A percentile compares a stretch with the other conserved stretches of the same genome.
These are phyloP conservation scores for Rhynchomys soricoides DNA, from an alignment of 2,113 vertebrate species.

Conservation along the genomic window DNA sequence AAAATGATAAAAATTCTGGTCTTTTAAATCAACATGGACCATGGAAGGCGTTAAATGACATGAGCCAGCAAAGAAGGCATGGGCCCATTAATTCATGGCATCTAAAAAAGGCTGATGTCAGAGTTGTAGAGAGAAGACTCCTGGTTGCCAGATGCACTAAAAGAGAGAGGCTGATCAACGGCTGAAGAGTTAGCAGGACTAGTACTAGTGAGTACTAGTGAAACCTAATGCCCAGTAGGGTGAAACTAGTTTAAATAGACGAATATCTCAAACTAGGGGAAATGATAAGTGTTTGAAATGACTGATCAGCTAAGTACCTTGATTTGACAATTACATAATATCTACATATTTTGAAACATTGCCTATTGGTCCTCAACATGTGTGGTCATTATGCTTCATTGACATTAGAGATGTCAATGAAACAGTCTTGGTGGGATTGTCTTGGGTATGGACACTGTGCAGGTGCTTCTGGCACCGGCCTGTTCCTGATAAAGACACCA, in stretches of 20 bases:
- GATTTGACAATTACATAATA: background rate
- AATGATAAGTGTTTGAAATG: background rate
- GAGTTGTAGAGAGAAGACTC: background rate
- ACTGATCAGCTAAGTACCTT: too few relatives aligned
- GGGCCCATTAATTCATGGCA: accelerated
- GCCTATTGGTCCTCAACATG: background rate
- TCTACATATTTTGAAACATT: background rate
- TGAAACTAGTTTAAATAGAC: background rate
- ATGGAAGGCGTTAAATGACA: background rate
- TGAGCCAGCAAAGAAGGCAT: background rate
- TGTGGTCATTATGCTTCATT: background rate
- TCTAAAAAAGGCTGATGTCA: background rate
- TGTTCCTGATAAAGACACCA: background rate
- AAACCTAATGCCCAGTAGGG: too few relatives aligned
- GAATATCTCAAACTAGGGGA: background rate
- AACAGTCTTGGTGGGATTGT: background rate
- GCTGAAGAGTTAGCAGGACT: too few relatives aligned
- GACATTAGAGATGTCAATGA: background rate
- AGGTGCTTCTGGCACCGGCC: background rate
- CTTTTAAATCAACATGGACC: background rate
- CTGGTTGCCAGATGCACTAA: background rate
- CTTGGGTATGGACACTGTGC: background rate
- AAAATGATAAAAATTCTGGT: background rate
- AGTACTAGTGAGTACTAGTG: background rate
- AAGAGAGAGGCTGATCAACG: background rate